A percentile compares a stretch with the other conserved stretches of the same genome.
phyloP scores from a whole-genome alignment of 2,888 invertebrate genomes.

The Drosophila lacicola region DNA sequence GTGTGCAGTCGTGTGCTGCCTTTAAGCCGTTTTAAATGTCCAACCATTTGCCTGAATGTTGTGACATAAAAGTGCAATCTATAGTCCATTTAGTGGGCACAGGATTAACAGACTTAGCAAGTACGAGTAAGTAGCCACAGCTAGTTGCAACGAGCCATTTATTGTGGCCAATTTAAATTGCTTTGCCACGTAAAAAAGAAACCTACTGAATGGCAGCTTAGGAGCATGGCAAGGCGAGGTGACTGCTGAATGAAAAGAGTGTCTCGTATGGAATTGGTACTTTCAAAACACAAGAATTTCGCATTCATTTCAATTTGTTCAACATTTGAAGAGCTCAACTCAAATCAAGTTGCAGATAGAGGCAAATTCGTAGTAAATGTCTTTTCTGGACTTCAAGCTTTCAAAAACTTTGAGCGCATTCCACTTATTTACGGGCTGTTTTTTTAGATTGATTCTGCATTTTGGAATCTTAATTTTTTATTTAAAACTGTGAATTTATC shows the following conservation, averaged over 20 bases:
- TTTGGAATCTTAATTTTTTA: no score
- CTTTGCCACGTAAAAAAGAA: slow-evolving; percentile 3
- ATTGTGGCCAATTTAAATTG: slow-evolving; percentile 35
- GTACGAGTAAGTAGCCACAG: slow-evolving; percentile 54
- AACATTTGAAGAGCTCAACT: not conserved
- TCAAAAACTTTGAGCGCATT: no score
- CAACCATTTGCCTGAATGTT: slow-evolving; percentile 71
- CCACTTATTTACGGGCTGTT: no score
- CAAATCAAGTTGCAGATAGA: not conserved
- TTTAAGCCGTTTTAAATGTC: slow-evolving; percentile 74
- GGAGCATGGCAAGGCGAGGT: not conserved
- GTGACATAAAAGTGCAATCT: slow-evolving; percentile 75
- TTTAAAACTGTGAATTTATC: no score
- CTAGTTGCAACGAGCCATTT: slow-evolving; percentile 18
- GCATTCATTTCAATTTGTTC: slow-evolving; percentile 5
- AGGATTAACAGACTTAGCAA: slow-evolving; percentile 39
- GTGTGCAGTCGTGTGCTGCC: slow-evolving; percentile 24
- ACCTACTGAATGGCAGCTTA: slow-evolving; percentile 9
- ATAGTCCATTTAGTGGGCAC: slow-evolving; percentile 61
- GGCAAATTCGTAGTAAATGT: no score
- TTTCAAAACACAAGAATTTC: not conserved
- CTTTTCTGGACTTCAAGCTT: no score
- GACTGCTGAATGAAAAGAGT: not conserved
- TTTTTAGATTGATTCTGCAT: no score
- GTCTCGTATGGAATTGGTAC: not conserved